phyloP scores from a whole-genome alignment of 2,888 invertebrate species.

The Gonocerus acuteangulatus region DNA sequence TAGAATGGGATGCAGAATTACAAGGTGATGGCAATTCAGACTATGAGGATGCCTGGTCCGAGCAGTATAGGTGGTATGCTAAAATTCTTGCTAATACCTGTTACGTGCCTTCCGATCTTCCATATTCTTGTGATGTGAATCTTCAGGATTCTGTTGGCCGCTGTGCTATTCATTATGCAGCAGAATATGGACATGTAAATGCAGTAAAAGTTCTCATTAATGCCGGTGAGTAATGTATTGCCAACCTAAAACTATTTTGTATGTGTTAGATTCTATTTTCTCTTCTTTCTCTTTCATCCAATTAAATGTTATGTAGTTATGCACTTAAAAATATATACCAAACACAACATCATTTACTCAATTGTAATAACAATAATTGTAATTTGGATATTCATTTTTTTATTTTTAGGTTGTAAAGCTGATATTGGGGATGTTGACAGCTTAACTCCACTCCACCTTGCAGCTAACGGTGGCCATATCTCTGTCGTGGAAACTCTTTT shows the following conservation, averaged over 20 bases:
- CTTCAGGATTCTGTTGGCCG: slow-evolving; percentile 57
- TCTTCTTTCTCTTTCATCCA: too few relatives aligned
- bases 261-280: too few relatives aligned
- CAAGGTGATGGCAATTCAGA: slow-evolving; percentile 46
- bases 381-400: too few relatives aligned
- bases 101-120: slow-evolving; percentile 42
- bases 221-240: slow-evolving; percentile 48
- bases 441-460: slow-evolving; percentile 60
- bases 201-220: slow-evolving; percentile 55
- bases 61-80: slow-evolving; percentile 62
- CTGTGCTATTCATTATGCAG: slow-evolving; percentile 67
- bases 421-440: slow-evolving; percentile 59
- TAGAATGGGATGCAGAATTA: slow-evolving; percentile 72
- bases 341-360: too few relatives aligned
- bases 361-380: too few relatives aligned
- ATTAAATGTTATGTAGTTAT: too few relatives aligned
- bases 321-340: too few relatives aligned
- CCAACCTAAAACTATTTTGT: too few relatives aligned
- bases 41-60: slow-evolving; percentile 37
- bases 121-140: slow-evolving; percentile 46
- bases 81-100: slow-evolving; percentile 61
- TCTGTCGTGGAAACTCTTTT: slow-evolving; percentile 50
- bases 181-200: slow-evolving; percentile 56
- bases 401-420: slow-evolving; percentile 52
- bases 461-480: slow-evolving; percentile 52